Evolutionary conservation across 2,888 invertebrate genomes (phyloP), one percentile per base, ranked within the genome.

Genomic region (Drosophila nr. fundita): DNA sequence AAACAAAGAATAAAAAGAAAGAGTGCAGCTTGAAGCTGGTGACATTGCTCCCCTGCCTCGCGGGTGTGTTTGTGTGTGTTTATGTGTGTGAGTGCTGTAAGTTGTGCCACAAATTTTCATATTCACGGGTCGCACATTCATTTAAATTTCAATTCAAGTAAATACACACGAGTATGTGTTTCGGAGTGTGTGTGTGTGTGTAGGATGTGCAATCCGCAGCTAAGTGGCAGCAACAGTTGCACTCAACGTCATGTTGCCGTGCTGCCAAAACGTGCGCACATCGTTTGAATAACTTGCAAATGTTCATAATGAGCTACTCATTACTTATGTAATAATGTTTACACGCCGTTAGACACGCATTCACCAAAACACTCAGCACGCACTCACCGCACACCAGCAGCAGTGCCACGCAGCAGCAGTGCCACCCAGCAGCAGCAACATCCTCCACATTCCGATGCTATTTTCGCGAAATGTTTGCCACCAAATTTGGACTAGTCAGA

Each of bases 141-240:
- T 85, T 85, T 85, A 71, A 83, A 87, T 83, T 83, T 83, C 57
- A 82, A 84, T 87, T 87, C 73, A 68, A 64, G 61, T 57, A 54
- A 63, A 55, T 13, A 58, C 27, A 57, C 29, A 13, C 27, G 15
- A 32, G 27, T 34, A 11, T 36, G 30, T 57, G 49, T 11, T 27
- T 1, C 7, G 24, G 4, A 32, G 24, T 38, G 27, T 32, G 48
- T 21, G 27, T 21, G 45, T 34, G 60, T 58, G 49, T 50, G 57
- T 32, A 32, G 36, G n/a, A 27, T 42, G 45, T 49, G 42, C 38
- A 55, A 52, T 57, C 59, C 45, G 36, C 61, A 60, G 67, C 54
- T 64, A 80, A 78, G 78, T 68, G 55, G 67, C 78, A 59, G 67
- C 77, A 78, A 68, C 62, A 68, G 72, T 68, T 80, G 62, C 78